Base-by-base conservation (phyloP, 2,113 vertebrate genomes). In the Apteryx mantelli region DNA sequence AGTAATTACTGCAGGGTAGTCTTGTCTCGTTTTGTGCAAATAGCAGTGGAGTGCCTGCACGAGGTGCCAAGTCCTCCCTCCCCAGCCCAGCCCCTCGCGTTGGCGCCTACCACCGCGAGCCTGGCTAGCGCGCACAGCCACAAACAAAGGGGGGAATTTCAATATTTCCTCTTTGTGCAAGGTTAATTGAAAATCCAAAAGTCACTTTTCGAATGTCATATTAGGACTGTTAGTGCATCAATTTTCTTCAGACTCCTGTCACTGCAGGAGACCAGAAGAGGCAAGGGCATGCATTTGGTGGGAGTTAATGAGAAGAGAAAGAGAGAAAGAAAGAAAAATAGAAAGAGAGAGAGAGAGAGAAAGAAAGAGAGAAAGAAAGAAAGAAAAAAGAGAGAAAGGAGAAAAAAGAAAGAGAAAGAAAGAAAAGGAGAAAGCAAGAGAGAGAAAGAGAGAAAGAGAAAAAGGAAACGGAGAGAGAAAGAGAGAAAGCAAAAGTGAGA, bases 111-210 rank as follows among this genome's bases (percentile, higher is more conserved):
- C 87, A 93, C 85, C 36, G 40, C 38, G 61, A 94, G 64, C 53
- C 83, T 70, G 92, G 78, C 89, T 96, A 91, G 96, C 93, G 83
- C 63, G 96, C n/a, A 79, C 89, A 88, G 89, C 16, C 77, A 81
- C 95, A 97, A 97, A 98, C 95, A 98, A 98, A 98, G 42, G 70
- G 83, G 48, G 26, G 86, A 91, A 97, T 97, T 97, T 97, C 95
- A 97, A 77, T 97, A 96, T 97, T 98, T 97, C 93, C 42, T 97
- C 88, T 98, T 98, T 97, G 95, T 97, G 84, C 95, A 97, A 98
- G 97, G 96, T 98, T 98, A 98, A 98, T 98, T 98, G 97, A 97
- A 98, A 98, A 98, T 97, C 96, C 97, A 98, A 97, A 98, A 98
- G 93, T 97, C 96, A 98, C 96, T 98, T 98, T 97, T 96, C 12